Percentiles rank a stretch among this genome's conserved stretches.
Conservation (phyloP, 1,140 invertebrate species). For the Magallana angulata region DNA sequence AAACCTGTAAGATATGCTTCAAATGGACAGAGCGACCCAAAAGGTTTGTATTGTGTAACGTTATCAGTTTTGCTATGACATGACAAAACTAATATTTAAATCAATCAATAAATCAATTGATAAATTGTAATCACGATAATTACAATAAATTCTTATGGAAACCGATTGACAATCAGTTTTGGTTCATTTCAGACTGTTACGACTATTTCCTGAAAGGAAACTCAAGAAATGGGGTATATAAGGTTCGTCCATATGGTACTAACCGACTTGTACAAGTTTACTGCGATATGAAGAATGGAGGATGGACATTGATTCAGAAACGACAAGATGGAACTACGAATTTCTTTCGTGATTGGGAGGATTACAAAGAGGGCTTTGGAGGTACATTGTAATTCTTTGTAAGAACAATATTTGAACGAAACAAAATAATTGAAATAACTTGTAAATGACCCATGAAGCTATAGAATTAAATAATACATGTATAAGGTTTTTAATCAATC, state of each 20-base stretch:
- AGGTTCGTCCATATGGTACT: slow-evolving; percentile 67
- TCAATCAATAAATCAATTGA: too few relatives aligned
- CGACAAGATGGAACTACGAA: slow-evolving; percentile 88
- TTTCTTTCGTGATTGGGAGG: slow-evolving; percentile 95
- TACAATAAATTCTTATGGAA: too few relatives aligned
- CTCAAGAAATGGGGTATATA: slow-evolving; percentile 65
- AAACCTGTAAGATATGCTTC: not conserved
- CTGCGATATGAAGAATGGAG: slow-evolving; percentile 89
- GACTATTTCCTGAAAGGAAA: slow-evolving; percentile 69
- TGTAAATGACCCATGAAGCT: too few relatives aligned
- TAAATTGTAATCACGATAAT: too few relatives aligned
- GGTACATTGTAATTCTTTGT: slow-evolving; percentile 81
- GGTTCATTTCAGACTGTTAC: slow-evolving; percentile 72
- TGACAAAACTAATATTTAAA: too few relatives aligned
- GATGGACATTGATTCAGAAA: slow-evolving; percentile 92
- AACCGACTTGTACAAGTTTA: slow-evolving; percentile 80
- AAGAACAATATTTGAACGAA: not conserved
- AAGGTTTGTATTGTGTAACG: not conserved
- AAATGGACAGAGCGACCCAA: slow-evolving; percentile 10
- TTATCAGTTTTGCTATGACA: not conserved
- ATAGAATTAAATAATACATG: too few relatives aligned
- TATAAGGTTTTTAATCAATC: too few relatives aligned
- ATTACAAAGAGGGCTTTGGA: slow-evolving; percentile 97
- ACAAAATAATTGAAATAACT: too few relatives aligned
- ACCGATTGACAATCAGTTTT: too few relatives aligned